Base-by-base conservation (phyloP, 2,113 vertebrate species). In the Neodontobutis hainanensis region DNA sequence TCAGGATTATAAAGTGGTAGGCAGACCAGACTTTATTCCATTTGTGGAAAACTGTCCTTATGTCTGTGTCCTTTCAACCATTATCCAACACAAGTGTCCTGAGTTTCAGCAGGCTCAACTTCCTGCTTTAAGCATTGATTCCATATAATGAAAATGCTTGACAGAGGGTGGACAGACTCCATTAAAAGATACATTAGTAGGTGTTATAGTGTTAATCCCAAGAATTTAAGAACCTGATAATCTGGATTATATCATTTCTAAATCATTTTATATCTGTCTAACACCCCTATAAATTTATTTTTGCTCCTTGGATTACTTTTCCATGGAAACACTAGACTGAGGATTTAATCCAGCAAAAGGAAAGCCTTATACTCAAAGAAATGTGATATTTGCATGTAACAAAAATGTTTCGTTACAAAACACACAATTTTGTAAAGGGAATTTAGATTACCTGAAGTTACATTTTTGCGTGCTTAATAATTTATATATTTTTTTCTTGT, bases 141-240 rank as follows among this genome's bases (percentile, higher is more conserved):
- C 73, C 60, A 83, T 87, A 76, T 35, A 59, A 83, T 62, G 2
- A 63, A 75, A 80, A 64, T 49, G 51, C 15, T n/a, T 11, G 42
- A 77, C 44, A 27, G 35, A 63, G 44, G 72, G 47, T 70, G 0
- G 60, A 58, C 32, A 61, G 55, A 61, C 42, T 77, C 85, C 82
- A 85, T 89, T 86, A 89, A 86, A 90, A 82, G 66, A 80, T 82
- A 85, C 83, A 90, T 92, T 91, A 88, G 80, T n/a, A 62, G 42
- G 85, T 72, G 89, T 90, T 90, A 90, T 70, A 84, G 61, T 83
- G 50, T 70, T 91, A 81, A 92, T 87, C 87, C 82, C 42, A 69
- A 40, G 63, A 84, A 60, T 55, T 77, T 78, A 60, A 81, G 70
- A 85, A 78, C 19, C 57, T 73, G 40, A 4, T 91, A 84, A 91